phyloP scores from a whole-genome alignment of 2,113 vertebrate species.

The Origma solitaria region DNA sequence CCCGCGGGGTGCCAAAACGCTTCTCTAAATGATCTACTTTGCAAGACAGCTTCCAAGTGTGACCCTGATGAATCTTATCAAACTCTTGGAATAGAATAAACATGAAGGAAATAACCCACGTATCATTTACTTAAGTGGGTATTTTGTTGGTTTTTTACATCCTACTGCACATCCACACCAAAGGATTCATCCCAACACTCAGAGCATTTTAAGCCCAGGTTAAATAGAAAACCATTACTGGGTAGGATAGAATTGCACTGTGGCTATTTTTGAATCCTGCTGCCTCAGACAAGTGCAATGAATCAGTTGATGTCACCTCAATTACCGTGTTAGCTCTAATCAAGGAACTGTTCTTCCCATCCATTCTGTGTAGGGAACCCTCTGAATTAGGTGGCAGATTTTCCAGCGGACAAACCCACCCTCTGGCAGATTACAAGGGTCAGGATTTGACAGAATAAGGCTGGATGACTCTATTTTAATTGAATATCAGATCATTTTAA shows the following conservation, averaged over 20 bases:
- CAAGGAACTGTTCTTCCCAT: background rate
- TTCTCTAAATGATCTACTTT: constrained; percentile 43
- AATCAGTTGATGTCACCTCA: constrained; percentile 22
- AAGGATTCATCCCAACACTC: background rate
- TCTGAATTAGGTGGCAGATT: background rate
- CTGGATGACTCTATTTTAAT: background rate
- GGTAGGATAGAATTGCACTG: background rate
- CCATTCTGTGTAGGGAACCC: background rate
- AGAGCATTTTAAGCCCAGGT: background rate
- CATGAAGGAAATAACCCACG: background rate
- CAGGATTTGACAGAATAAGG: background rate
- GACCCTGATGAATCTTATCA: constrained; percentile 44
- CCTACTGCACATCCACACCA: background rate
- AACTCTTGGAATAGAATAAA: constrained; percentile 12
- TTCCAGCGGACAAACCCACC: background rate
- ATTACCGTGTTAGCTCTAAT: background rate
- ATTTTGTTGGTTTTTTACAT: background rate
- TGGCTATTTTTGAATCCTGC: constrained; percentile 31
- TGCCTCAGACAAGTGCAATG: constrained; percentile 9
- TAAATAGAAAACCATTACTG: background rate
- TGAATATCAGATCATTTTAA: background rate
- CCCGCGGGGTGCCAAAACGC: constrained; percentile 19
- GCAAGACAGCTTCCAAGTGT: constrained; percentile 45
- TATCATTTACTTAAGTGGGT: background rate
- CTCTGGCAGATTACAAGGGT: background rate